A percentile compares a stretch with the other conserved stretches of the same genome.
Evolutionary conservation across 2,888 invertebrate genomes (phyloP).

Genomic region (Patella ulyssiponensis): DNA sequence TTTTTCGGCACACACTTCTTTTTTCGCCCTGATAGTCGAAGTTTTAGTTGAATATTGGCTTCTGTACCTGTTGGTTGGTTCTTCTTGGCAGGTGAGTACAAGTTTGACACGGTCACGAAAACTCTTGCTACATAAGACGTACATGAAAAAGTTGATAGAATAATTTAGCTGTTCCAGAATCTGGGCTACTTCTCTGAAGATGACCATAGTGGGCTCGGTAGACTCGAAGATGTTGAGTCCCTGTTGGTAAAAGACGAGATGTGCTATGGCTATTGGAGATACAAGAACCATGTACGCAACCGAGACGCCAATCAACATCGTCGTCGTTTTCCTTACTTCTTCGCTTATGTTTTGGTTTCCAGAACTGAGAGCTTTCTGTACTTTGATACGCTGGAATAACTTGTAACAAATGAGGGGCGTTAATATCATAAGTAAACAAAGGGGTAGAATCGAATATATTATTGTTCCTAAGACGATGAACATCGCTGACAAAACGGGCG

Average conservation of each 20-base stretch:
- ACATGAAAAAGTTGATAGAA: constrained; percentile 58
- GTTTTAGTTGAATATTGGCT: no score
- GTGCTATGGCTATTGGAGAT: constrained; percentile 51
- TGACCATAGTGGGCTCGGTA: constrained; percentile 30
- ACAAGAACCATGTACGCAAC: constrained; percentile 55
- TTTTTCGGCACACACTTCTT: no score
- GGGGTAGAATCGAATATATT: constrained; percentile 45
- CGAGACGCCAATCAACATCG: constrained; percentile 51
- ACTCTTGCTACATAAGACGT: constrained; percentile 48
- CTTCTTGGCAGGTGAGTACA: no score
- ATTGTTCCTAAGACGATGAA: constrained; percentile 39
- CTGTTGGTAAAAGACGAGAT: constrained; percentile 41
- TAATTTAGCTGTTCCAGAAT: constrained; percentile 57
- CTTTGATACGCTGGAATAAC: constrained; percentile 24
- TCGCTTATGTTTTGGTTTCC: constrained; percentile 19
- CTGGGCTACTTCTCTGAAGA: constrained; percentile 50
- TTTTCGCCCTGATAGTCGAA: no score
- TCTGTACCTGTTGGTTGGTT: no score
- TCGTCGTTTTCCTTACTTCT: constrained; percentile 40
- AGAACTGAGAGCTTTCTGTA: constrained; percentile 23
- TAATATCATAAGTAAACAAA: constrained; percentile 37
- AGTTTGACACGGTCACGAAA: constrained; percentile 39
- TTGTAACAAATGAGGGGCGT: constrained; percentile 42
- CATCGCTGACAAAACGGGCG: constrained; percentile 29
- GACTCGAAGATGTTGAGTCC: constrained; percentile 48